These are phyloP conservation scores for Pristionchus entomophagus DNA, from an alignment of 2,888 invertebrate species.

Conservation along the genomic window DNA sequence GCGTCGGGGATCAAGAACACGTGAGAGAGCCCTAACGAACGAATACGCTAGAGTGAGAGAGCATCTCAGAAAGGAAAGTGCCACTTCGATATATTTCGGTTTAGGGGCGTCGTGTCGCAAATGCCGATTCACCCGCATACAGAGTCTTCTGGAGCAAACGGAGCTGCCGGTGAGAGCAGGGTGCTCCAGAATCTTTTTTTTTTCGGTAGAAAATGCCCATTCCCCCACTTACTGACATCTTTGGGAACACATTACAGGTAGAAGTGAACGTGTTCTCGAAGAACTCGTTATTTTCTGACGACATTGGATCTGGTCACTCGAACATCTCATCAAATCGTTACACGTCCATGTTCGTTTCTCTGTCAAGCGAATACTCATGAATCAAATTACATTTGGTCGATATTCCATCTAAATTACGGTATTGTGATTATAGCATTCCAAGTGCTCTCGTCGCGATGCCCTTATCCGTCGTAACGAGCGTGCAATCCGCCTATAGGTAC, in stretches of 20 bases:
- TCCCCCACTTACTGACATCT: too few relatives aligned
- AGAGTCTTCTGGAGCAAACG: background rate
- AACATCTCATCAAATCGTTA: background rate
- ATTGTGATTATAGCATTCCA: background rate
- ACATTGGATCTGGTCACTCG: background rate
- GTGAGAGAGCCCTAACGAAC: too few relatives aligned
- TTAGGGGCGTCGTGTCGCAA: background rate
- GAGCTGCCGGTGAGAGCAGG: background rate
- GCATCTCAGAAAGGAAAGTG: too few relatives aligned
- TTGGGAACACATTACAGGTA: too few relatives aligned
- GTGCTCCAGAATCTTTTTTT: too few relatives aligned
- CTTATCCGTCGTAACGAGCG: background rate
- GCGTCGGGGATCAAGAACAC: too few relatives aligned
- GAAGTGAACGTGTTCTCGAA: background rate
- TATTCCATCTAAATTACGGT: too few relatives aligned
- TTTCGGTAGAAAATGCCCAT: too few relatives aligned
- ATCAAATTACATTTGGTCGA: too few relatives aligned
- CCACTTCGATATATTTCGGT: background rate
- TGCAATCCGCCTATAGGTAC: background rate
- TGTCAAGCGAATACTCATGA: too few relatives aligned
- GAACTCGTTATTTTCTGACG: background rate
- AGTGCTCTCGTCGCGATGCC: too few relatives aligned
- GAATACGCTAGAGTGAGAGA: too few relatives aligned
- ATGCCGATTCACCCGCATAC: background rate
- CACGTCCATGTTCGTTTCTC: background rate